A percentile compares a stretch with the other conserved stretches of the same genome.
Conservation (phyloP, 2,888 invertebrate genomes). For the Koerneria pararmatus region DNA sequence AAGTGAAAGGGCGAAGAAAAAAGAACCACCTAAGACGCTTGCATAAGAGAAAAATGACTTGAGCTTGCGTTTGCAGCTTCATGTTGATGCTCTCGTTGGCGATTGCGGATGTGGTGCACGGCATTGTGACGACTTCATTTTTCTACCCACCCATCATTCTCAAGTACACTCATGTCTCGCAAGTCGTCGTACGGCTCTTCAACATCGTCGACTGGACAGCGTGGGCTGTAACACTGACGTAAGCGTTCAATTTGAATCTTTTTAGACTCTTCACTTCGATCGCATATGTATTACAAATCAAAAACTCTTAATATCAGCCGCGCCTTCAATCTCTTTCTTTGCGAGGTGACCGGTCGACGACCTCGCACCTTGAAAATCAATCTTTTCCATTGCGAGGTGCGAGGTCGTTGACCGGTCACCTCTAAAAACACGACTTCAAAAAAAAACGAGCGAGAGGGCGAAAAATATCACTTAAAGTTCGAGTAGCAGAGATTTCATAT, state of each 20-base stretch:
- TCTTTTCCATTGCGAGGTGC: no score
- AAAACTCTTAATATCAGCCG: no score
- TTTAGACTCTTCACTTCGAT: background rate
- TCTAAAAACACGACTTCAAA: no score
- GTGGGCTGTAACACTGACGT: constrained; percentile 59
- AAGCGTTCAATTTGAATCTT: constrained; percentile 25
- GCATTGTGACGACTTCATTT: constrained; percentile 54
- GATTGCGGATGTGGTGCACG: constrained; percentile 57
- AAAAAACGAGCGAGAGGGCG: no score
- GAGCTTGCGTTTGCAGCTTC: constrained; percentile 42
- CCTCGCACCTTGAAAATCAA: no score
- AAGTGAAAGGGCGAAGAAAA: no score
- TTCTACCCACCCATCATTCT: constrained; percentile 28
- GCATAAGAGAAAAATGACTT: background rate
- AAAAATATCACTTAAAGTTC: no score
- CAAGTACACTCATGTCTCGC: constrained; percentile 38
- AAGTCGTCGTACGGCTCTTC: constrained; percentile 48
- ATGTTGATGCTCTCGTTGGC: constrained; percentile 56
- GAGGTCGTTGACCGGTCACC: no score
- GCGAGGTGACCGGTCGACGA: no score
- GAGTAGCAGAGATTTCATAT: no score
- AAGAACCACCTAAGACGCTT: no score
- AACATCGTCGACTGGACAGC: constrained; percentile 60
- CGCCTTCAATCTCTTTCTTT: no score
- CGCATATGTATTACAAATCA: background rate